These are phyloP conservation scores for Heliconius himera DNA, from an alignment of 1,140 invertebrate genomes.

Conservation along the genomic window DNA sequence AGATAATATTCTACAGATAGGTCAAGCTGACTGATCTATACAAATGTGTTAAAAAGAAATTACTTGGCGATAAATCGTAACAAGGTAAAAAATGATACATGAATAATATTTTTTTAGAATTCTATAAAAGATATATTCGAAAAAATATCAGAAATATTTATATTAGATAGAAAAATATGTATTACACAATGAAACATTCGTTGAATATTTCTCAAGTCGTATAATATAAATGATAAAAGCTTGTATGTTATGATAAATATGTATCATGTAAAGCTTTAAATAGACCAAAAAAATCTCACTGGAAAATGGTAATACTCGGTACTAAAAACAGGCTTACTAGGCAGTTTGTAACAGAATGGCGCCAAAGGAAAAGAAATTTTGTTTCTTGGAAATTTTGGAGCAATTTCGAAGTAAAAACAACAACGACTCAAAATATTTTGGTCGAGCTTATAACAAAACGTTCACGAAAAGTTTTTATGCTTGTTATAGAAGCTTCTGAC, in stretches of 20 bases:
- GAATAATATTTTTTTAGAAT: no score
- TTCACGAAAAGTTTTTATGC: conserved; percentile 27
- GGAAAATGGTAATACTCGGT: conserved; percentile 31
- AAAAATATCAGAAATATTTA: neutral
- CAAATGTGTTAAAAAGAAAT: conserved; percentile 13
- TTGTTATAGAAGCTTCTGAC: conserved; percentile 10
- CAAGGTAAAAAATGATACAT: neutral
- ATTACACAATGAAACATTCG: neutral
- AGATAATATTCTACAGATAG: conserved; percentile 25
- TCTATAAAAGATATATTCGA: neutral
- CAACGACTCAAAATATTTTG: conserved; percentile 25
- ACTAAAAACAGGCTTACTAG: conserved; percentile 31
- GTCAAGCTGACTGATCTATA: conserved; percentile 17
- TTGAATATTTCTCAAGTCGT: neutral
- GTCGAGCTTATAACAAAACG: conserved; percentile 24
- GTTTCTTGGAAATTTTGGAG: neutral
- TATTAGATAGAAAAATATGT: neutral
- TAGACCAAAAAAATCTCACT: conserved; percentile 27
- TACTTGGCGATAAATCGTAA: neutral
- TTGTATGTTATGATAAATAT: conserved; percentile 11
- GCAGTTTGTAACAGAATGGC: conserved; percentile 13
- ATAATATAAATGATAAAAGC: conserved; percentile 17
- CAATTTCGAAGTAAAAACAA: conserved; percentile 16
- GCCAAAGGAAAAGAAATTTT: conserved; percentile 16
- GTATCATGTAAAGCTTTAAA: conserved; percentile 12